These are phyloP conservation scores for Stenolophus ochropezus DNA, from an alignment of 2,888 invertebrate genomes.

Conservation along the genomic window DNA sequence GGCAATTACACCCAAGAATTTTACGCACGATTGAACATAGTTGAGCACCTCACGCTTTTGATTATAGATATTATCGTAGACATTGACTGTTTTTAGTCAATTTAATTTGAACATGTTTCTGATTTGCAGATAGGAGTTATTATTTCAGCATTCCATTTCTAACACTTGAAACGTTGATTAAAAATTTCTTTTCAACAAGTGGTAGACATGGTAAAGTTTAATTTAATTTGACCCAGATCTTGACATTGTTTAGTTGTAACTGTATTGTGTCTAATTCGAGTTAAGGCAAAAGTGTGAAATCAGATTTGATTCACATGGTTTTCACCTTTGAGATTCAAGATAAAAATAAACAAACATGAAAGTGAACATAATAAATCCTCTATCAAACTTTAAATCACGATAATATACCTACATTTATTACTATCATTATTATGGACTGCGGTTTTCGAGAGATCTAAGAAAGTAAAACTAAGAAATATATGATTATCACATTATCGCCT, in stretches of 20 bases:
- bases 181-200: background rate
- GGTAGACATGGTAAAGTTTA: background rate
- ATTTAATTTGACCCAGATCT: background rate
- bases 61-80: background rate
- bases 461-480: too few relatives aligned
- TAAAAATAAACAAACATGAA: too few relatives aligned
- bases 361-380: too few relatives aligned
- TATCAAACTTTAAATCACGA: too few relatives aligned
- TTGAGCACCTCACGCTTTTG: background rate
- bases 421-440: too few relatives aligned
- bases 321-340: background rate
- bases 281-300: background rate
- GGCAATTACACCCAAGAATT: background rate
- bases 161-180: background rate
- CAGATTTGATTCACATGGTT: background rate
- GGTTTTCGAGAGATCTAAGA: too few relatives aligned
- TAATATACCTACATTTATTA: too few relatives aligned
- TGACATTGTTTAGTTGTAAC: background rate
- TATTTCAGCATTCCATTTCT: background rate
- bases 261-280: background rate
- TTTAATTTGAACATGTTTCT: background rate
- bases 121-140: background rate
- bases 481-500: too few relatives aligned
- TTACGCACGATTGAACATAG: constrained; percentile 13
- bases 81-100: background rate